Evolutionary conservation across 2,888 invertebrate genomes (phyloP).

Genomic region (Xestia c-nigrum): DNA sequence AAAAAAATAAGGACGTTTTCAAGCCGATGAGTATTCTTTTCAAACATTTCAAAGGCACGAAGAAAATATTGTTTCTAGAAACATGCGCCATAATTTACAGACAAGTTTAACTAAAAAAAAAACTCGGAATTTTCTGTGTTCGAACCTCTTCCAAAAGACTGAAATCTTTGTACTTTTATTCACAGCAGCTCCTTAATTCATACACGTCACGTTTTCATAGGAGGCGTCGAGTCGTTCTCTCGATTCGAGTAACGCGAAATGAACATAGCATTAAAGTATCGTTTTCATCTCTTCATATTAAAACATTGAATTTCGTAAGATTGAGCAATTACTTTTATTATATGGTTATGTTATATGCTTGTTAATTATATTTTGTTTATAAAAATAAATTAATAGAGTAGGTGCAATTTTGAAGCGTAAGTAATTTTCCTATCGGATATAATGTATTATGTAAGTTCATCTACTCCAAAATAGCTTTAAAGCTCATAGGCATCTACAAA

Average conservation of each 20-base stretch:
- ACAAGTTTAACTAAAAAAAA: background rate
- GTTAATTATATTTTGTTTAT: slow-evolving; percentile 7
- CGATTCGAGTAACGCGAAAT: slow-evolving; percentile 81
- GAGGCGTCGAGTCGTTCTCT: slow-evolving; percentile 81
- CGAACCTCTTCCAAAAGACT: slow-evolving; percentile 66
- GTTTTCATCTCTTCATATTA: slow-evolving; percentile 76
- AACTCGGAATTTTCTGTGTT: background rate
- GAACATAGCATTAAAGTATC: slow-evolving; percentile 80
- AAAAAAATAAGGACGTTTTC: background rate
- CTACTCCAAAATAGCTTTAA: background rate
- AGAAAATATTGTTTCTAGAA: background rate
- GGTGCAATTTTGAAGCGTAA: background rate
- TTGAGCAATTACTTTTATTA: slow-evolving; percentile 53
- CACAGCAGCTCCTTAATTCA: slow-evolving; percentile 85
- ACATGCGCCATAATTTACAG: background rate
- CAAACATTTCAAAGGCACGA: background rate
- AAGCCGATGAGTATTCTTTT: background rate
- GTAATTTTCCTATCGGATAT: too few relatives aligned
- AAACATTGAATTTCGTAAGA: slow-evolving; percentile 66
- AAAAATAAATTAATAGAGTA: background rate
- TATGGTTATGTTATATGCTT: slow-evolving; percentile 17
- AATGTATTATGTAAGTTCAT: background rate
- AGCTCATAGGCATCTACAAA: background rate
- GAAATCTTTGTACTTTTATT: slow-evolving; percentile 72
- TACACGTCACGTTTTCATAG: slow-evolving; percentile 85